Conservation (phyloP, 2,113 vertebrate genomes). For the Tychaedon coryphoeus region DNA sequence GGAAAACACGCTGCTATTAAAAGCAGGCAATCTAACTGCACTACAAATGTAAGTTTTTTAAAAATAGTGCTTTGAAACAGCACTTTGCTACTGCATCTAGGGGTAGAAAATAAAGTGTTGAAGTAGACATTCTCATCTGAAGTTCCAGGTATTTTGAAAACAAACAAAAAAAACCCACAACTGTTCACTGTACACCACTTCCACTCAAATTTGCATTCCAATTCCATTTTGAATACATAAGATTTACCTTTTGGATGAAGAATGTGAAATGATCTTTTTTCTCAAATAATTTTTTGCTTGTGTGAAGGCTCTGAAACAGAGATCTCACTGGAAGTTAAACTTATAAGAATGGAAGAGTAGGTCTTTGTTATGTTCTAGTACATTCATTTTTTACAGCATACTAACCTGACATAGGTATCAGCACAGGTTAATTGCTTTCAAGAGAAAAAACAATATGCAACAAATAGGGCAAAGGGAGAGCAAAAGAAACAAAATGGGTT, state of each 20-base stretch:
- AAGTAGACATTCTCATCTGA: not conserved
- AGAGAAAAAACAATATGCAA: not conserved
- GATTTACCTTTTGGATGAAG: not conserved
- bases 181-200: not conserved
- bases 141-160: not conserved
- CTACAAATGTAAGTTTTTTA: not conserved
- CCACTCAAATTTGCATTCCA: not conserved
- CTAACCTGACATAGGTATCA: not conserved
- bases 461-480: not conserved
- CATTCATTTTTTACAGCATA: not conserved
- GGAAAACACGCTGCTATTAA: slow-evolving; percentile 13
- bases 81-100: not conserved
- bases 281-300: not conserved
- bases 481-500: not conserved
- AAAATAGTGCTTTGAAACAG: not conserved
- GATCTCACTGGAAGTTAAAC: not conserved
- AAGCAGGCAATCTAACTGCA: not conserved
- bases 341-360: not conserved
- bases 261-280: not conserved
- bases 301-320: not conserved
- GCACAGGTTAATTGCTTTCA: slow-evolving; percentile 23
- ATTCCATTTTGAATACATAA: not conserved
- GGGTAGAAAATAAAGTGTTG: not conserved
- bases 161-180: not conserved
- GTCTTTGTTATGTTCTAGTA: not conserved